Percentiles rank a stretch among this genome's conserved stretches.
Evolutionary conservation across 1,140 invertebrate species (phyloP).

Genomic region (Trichoplusia ni): DNA sequence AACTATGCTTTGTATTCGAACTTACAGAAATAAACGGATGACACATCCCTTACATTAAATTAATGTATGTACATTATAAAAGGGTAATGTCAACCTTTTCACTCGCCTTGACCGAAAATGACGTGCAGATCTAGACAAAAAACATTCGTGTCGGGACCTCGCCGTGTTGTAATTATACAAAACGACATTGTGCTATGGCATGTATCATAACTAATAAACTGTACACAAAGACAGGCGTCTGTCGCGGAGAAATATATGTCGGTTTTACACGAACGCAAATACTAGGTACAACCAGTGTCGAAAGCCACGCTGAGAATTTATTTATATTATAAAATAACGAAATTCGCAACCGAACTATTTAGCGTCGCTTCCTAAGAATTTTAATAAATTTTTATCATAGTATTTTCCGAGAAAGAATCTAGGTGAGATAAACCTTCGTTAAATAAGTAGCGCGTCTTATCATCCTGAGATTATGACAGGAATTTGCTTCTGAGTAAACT

Average conservation of each 20-base stretch:
- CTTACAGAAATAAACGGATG: constrained; percentile 1
- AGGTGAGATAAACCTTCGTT: neutral
- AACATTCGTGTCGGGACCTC: constrained; percentile 12
- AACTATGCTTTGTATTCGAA: too few relatives aligned
- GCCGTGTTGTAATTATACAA: constrained; percentile 14
- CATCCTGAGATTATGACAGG: neutral
- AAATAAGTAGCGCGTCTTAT: too few relatives aligned
- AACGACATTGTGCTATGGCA: neutral
- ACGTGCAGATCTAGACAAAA: constrained; percentile 20
- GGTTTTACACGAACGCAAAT: neutral
- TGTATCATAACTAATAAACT: constrained; percentile 11
- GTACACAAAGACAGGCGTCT: constrained; percentile 3
- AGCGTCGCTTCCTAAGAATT: neutral
- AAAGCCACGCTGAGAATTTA: constrained; percentile 11
- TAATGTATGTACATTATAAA: constrained; percentile 3
- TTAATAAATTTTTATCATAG: too few relatives aligned
- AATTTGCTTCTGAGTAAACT: neutral
- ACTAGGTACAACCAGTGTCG: neutral
- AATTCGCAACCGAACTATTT: neutral
- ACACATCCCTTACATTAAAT: constrained; percentile 1
- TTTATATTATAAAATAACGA: too few relatives aligned
- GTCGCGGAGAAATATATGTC: neutral
- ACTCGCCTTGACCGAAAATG: constrained; percentile 21
- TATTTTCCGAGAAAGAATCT: too few relatives aligned
- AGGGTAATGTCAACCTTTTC: constrained; percentile 11